phyloP scores from a whole-genome alignment of 2,113 vertebrate genomes.

The Scartelaos histophorus region DNA sequence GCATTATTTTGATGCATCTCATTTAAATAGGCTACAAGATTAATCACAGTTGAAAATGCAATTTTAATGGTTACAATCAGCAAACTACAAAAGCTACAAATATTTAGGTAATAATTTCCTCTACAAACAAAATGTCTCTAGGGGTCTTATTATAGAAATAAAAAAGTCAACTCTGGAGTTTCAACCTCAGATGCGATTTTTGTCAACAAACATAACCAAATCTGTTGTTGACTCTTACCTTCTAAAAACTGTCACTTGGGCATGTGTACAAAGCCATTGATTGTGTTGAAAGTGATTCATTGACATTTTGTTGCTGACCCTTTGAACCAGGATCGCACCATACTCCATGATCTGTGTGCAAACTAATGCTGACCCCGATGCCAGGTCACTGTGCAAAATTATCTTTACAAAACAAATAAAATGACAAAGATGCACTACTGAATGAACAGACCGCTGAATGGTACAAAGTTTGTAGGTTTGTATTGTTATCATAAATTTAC shows the following conservation, averaged over 20 bases:
- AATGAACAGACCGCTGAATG: neutral
- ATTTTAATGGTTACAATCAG: neutral
- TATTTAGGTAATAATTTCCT: too few relatives aligned
- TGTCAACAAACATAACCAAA: too few relatives aligned
- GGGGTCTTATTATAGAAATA: too few relatives aligned
- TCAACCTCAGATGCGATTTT: too few relatives aligned
- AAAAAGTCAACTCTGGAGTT: too few relatives aligned
- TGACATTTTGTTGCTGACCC: neutral
- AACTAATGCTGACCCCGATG: neutral
- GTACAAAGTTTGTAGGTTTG: neutral
- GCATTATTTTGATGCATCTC: too few relatives aligned
- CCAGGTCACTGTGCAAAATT: neutral
- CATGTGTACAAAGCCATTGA: neutral
- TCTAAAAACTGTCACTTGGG: neutral
- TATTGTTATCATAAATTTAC: neutral
- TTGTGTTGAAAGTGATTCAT: conserved; percentile 1
- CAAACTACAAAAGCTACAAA: neutral
- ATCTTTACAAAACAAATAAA: neutral
- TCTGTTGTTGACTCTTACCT: too few relatives aligned
- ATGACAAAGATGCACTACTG: neutral
- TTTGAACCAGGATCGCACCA: neutral
- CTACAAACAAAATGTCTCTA: neutral
- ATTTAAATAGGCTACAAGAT: neutral
- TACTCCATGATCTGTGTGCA: neutral
- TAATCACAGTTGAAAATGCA: neutral